These are phyloP conservation scores for Danio rerio DNA, from an alignment of 2,113 vertebrate species.

Conservation along the genomic window DNA sequence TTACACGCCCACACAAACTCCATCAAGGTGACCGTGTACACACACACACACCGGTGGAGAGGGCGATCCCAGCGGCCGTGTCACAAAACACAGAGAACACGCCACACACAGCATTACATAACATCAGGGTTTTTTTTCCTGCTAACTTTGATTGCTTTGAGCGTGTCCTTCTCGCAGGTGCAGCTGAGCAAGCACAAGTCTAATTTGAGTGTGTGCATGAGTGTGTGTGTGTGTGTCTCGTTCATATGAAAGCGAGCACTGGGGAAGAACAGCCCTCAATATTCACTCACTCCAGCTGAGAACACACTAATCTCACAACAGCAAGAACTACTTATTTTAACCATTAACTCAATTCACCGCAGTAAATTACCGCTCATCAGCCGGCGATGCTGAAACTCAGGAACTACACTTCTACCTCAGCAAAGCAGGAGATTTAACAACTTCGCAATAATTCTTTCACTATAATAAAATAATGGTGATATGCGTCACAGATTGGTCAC, in stretches of 20 bases:
- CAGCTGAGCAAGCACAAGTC: conserved; percentile 41
- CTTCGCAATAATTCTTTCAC: too few species aligned
- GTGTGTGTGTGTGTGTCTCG: not conserved
- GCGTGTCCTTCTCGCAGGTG: conserved; percentile 6
- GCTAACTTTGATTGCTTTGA: not conserved
- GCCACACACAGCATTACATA: conserved; percentile 19
- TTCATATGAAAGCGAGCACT: conserved; percentile 31
- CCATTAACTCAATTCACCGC: not conserved
- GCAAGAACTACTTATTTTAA: conserved; percentile 17
- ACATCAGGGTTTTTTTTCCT: not conserved
- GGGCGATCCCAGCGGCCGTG: conserved; percentile 55
- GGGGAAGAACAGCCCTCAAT: conserved; percentile 16
- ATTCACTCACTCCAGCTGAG: conserved; percentile 24
- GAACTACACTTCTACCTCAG: not conserved
- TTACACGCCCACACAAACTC: conserved; percentile 56
- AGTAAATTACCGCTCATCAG: conserved; percentile 23
- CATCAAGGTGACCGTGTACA: conserved; percentile 74
- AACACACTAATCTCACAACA: conserved; percentile 26
- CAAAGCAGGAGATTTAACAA: too few species aligned
- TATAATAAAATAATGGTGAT: too few species aligned
- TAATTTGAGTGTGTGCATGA: not conserved
- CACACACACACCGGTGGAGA: conserved; percentile 60
- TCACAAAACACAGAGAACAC: conserved; percentile 8
- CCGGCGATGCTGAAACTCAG: not conserved
- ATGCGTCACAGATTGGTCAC: too few species aligned